Evolutionary conservation across 2,888 invertebrate genomes (phyloP).

Genomic region (Penaeus monodon): DNA sequence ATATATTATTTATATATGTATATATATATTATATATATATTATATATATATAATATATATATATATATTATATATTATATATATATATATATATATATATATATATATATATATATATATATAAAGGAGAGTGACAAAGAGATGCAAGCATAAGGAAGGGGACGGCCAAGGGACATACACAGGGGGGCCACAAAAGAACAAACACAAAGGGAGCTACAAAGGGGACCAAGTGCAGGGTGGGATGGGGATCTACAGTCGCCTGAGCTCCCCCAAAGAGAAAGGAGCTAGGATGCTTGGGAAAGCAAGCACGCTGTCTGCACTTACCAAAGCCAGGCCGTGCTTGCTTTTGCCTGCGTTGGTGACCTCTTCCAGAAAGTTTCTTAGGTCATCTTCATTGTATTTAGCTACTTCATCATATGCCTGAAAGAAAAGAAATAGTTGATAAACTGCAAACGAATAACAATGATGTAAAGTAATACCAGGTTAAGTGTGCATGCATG

Average conservation of each 20-base stretch:
- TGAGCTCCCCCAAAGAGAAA: not conserved
- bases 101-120: too few species aligned
- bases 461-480: not conserved
- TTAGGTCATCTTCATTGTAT: constrained; percentile 57
- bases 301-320: not conserved
- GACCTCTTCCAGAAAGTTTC: constrained; percentile 56
- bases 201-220: not conserved
- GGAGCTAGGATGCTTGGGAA: not conserved
- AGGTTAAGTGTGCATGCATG: too few species aligned
- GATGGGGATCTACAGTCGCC: too few species aligned
- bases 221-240: too few species aligned
- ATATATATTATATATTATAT: too few species aligned
- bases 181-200: not conserved
- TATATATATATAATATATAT: too few species aligned
- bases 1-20: too few species aligned
- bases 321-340: constrained; percentile 56
- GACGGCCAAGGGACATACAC: too few species aligned
- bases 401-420: constrained; percentile 61
- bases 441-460: not conserved
- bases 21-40: too few species aligned
- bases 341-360: constrained; percentile 53
- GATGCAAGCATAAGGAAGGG: not conserved
- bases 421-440: constrained; percentile 35
- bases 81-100: too few species aligned
- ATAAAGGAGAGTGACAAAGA: not conserved